These are phyloP conservation scores for Drosophila dives DNA, from an alignment of 2,888 invertebrate species.

Conservation along the genomic window DNA sequence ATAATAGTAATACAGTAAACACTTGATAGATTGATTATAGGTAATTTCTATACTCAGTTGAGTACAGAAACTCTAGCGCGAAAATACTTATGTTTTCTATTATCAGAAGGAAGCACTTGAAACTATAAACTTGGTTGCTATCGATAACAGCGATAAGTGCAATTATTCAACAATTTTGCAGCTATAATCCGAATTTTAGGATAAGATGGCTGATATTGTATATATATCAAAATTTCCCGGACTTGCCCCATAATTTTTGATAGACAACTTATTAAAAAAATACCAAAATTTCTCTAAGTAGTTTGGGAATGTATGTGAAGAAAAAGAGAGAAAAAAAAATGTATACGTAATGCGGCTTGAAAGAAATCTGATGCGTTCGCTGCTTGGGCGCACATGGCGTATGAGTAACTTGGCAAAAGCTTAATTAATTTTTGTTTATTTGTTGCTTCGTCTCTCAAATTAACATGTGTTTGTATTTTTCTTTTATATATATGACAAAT, in stretches of 20 bases:
- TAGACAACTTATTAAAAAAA: not conserved
- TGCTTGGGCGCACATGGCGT: conserved; percentile 59
- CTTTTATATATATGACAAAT: conserved; percentile 58
- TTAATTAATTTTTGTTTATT: conserved; percentile 47
- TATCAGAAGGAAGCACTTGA: not conserved
- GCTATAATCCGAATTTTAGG: not conserved
- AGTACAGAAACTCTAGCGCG: not conserved
- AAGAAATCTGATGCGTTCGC: conserved; percentile 47
- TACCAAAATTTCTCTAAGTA: not conserved
- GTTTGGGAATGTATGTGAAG: not conserved
- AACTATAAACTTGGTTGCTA: not conserved
- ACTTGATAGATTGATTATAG: not conserved
- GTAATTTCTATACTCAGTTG: not conserved
- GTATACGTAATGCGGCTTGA: conserved; percentile 26
- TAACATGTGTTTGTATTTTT: conserved; percentile 56
- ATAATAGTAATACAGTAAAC: not conserved
- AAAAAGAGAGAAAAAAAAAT: conserved; percentile 10
- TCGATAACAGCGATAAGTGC: not conserved
- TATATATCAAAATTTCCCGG: not conserved
- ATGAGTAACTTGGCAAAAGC: conserved; percentile 54
- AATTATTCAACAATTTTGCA: too few relatives aligned
- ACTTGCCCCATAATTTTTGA: not conserved
- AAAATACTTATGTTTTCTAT: not conserved
- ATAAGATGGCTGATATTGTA: not conserved
- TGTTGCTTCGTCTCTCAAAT: conserved; percentile 46